phyloP scores from a whole-genome alignment of 2,888 invertebrate genomes.

The Ornithoptera alexandrae region DNA sequence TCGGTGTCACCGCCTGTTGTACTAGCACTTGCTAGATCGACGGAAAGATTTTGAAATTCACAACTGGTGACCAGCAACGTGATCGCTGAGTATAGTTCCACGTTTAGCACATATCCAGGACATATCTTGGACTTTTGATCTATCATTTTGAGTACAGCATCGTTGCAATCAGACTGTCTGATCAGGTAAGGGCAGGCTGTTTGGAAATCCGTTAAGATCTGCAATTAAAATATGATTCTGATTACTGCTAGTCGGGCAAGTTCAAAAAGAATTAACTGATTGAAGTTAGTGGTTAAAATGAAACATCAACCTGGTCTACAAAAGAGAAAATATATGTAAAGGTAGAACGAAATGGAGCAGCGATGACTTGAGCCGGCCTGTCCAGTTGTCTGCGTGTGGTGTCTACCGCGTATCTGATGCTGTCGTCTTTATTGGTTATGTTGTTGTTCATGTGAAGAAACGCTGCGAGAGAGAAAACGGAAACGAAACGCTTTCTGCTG shows the following conservation, averaged over 20 bases:
- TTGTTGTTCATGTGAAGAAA: neutral
- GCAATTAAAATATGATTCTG: neutral
- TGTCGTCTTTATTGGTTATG: neutral
- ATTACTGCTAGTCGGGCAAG: neutral
- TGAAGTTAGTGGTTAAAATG: too few relatives aligned
- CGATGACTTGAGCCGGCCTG: neutral
- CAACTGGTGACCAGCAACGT: neutral
- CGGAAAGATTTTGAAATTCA: neutral
- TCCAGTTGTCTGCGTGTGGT: neutral
- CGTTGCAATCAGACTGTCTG: neutral
- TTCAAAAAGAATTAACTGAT: too few relatives aligned
- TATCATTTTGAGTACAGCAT: neutral
- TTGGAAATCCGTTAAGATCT: constrained; percentile 13
- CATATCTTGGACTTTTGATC: constrained; percentile 2
- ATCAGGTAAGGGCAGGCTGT: constrained; percentile 7
- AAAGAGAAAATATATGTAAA: neutral
- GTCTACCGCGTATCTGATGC: neutral
- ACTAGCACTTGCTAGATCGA: constrained; percentile 1
- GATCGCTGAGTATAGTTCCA: constrained; percentile 3
- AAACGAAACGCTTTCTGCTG: constrained; percentile 12
- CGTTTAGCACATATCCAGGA: neutral
- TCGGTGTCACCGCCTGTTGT: neutral
- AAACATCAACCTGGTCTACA: too few relatives aligned
- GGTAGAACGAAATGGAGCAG: neutral
- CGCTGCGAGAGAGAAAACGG: neutral